Evolutionary conservation across 2,888 invertebrate species (phyloP), one percentile per base, ranked within the genome.

Genomic region (Melanotus villosus): DNA sequence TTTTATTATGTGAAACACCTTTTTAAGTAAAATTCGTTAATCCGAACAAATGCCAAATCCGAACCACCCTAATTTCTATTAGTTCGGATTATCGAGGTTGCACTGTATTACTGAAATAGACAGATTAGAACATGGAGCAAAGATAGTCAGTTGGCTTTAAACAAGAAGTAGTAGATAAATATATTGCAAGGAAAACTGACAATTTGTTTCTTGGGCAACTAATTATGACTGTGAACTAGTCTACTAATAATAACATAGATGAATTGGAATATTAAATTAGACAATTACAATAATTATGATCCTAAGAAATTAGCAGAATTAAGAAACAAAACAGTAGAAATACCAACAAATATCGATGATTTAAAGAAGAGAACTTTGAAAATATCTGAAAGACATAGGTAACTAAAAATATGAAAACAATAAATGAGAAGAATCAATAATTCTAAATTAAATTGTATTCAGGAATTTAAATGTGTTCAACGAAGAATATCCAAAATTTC

Each of bases 111-210:
- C 21, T 19, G 45, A 45, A 45, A 45, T 45, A 45, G 21, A 43
- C 9, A 43, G 41, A 45, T 21, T 19, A 45, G 45, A 45, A 45
- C n/a, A 45, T 45, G 45, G n/a, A 45, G 45, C 45, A 45, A 45
- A 45, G 21, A 45, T 45, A 45, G 43, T n/a, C n/a, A n/a, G n/a
- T 43, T 43, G 43, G 18, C 18, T 43, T 43, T 21, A 45, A 45
- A 45, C 21, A 45, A 21, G 45, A 45, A 45, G 45, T 21, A 19
- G 21, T 45, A 45, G 45, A 45, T 45, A 45, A 45, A 45, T 45
- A 45, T 45, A 45, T 45, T 45, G 21, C 45, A 45, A 21, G n/a
- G n/a, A 21, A 45, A 45, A 10, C 21, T 19, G 21, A 19, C 21
- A 45, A 45, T 45, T 21, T 45, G 21, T 21, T 45, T 19, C 45